Base-by-base conservation (phyloP, 2,888 invertebrate species). In the Sesia apiformis region DNA sequence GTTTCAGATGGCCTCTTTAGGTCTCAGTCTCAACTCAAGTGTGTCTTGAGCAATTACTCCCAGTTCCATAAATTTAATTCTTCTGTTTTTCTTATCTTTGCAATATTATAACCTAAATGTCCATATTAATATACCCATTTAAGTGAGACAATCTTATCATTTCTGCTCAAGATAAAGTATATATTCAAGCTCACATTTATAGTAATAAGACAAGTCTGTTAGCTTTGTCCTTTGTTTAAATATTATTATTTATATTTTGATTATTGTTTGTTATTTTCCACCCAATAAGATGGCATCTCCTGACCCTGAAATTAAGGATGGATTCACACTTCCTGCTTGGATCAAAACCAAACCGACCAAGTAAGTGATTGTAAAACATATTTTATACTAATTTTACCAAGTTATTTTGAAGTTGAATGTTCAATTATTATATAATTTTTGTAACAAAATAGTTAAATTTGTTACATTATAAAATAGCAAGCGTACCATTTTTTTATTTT, bases 291-390 rank as follows among this genome's bases (percentile, higher is more conserved):
- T 89, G 89, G 82, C 88, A 60, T 81, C 91, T 60, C n/a, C 51
- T 69, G 91, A 92, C 69, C 90, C 92, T 53, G 91, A 92, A 73
- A 73, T 92, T 61, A 90, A 90, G 62, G 91, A 92, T 68, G 93
- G 92, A 65, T 90, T 93, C 61, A 91, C 92, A 52, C 78, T 94
- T 59, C 94, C 94, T 3, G 91, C 93, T 69, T 95, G 94, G 94
- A 94, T 94, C 93, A 94, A 93, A 78, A 91, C 87, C 54, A 93
- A 90, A 81, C 91, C 93, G 62, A 84, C 78, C 55, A 92, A 91
- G 89, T 89, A 61, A 80, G 82, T 53, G 8, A 43, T 51, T 23
- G 23, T 23, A 23, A 23, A 23, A 23, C 23, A 23, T 23, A 23
- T 23, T 23, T 23, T 23, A 23, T 23, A 23, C 23, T 23, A 23